phyloP scores from a whole-genome alignment of 2,797 vertebrate species.

The Sebastes oblongus region DNA sequence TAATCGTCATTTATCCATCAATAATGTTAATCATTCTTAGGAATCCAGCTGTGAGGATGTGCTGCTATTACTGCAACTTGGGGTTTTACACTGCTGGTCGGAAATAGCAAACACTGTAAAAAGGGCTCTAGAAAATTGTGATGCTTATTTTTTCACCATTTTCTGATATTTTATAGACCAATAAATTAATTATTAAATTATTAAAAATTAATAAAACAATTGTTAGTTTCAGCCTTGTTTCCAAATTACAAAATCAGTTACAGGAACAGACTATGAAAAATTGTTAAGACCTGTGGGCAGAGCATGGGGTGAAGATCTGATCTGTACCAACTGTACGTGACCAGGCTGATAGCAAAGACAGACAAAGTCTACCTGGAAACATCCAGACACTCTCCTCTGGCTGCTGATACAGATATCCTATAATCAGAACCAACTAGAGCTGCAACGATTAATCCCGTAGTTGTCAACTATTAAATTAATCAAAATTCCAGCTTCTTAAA shows the following conservation, averaged over 20 bases:
- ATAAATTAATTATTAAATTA: not conserved
- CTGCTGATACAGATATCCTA: not conserved
- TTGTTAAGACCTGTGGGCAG: not conserved
- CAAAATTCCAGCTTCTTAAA: too few relatives aligned
- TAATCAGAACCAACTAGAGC: not conserved
- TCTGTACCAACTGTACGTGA: not conserved
- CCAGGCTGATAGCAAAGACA: not conserved
- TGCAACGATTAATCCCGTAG: too few relatives aligned
- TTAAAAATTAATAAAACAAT: not conserved
- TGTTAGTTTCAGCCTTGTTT: not conserved
- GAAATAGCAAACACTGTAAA: not conserved
- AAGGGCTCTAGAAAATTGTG: not conserved
- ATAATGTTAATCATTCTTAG: not conserved
- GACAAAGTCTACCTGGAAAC: not conserved
- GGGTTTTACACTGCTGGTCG: not conserved
- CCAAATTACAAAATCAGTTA: not conserved
- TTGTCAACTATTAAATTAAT: too few relatives aligned
- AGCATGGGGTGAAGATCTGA: not conserved
- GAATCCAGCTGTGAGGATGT: not conserved
- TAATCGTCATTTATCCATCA: not conserved
- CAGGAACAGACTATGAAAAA: not conserved
- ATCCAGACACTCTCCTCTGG: not conserved
- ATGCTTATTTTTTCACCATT: not conserved
- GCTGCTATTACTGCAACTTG: not conserved
- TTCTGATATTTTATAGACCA: not conserved